Conservation (phyloP, 1,140 invertebrate species). For the Lordiphosa clarofinis region DNA sequence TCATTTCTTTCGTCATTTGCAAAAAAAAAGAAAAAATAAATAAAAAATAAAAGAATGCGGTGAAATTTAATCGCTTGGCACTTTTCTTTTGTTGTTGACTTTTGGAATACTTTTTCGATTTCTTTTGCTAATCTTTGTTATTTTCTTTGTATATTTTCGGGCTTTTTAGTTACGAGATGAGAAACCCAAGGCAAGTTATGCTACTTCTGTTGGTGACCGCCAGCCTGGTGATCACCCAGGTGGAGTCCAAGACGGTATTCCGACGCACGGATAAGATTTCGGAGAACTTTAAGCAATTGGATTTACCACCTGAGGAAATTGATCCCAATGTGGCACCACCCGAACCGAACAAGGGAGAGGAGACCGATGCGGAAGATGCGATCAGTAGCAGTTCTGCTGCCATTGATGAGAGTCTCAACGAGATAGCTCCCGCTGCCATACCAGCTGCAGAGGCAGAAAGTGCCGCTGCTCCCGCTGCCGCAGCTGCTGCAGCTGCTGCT, state of each 20-base stretch:
- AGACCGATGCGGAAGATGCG: constrained; percentile 17
- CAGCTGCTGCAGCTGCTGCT: constrained; percentile 13
- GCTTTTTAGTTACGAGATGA: constrained; percentile 29
- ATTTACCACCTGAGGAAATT: constrained; percentile 71
- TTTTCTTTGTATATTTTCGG: neutral
- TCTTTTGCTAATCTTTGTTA: constrained; percentile 12
- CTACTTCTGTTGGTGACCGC: constrained; percentile 47
- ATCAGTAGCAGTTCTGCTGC: neutral
- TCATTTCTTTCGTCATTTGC: constrained; percentile 55
- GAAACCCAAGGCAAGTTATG: constrained; percentile 16
- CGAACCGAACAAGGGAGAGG: constrained; percentile 28
- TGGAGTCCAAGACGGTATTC: constrained; percentile 56
- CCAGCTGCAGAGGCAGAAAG: constrained; percentile 1
- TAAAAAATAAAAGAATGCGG: constrained; percentile 30
- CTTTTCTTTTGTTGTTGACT: constrained; percentile 40
- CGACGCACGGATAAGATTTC: constrained; percentile 73
- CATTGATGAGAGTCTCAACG: constrained; percentile 51
- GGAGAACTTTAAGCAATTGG: constrained; percentile 71
- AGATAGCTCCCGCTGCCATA: constrained; percentile 44
- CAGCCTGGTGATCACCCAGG: constrained; percentile 6
- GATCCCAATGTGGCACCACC: constrained; percentile 74
- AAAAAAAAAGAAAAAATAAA: constrained; percentile 19
- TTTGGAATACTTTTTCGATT: constrained; percentile 39
- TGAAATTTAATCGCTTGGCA: constrained; percentile 61
- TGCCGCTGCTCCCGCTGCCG: constrained; percentile 4